phyloP scores from a whole-genome alignment of 1,140 invertebrate genomes.

The Bombus haemorrhoidalis region DNA sequence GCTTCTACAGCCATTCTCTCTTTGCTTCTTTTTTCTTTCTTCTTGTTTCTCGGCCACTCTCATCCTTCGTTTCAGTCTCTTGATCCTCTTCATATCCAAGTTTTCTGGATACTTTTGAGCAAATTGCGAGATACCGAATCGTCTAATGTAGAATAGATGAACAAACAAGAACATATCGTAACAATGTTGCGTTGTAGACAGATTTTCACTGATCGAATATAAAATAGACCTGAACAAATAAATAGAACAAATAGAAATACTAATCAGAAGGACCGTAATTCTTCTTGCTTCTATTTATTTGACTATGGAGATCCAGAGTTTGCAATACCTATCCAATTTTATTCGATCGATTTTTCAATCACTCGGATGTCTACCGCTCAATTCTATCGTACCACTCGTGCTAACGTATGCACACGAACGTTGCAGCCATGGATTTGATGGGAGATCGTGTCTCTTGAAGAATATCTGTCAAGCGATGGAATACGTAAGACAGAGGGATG shows the following conservation, averaged over 20 bases:
- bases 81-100: neutral
- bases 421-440: conserved; percentile 84
- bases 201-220: too few relatives aligned
- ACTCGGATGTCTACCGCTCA: neutral
- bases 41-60: neutral
- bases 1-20: neutral
- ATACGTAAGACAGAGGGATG: conserved; percentile 64
- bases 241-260: too few relatives aligned
- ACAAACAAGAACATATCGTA: too few relatives aligned
- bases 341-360: too few relatives aligned
- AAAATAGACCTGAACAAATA: too few relatives aligned
- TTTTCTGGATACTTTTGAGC: neutral
- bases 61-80: neutral
- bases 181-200: too few relatives aligned
- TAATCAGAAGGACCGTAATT: too few relatives aligned
- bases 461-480: conserved; percentile 82
- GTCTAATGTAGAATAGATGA: too few relatives aligned
- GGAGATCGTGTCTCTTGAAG: conserved; percentile 83
- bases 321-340: too few relatives aligned
- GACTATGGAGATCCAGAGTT: too few relatives aligned
- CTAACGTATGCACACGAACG: conserved; percentile 25
- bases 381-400: neutral
- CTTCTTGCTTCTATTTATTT: too few relatives aligned
- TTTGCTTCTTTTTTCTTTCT: neutral
- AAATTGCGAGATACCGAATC: neutral